Base-by-base conservation (phyloP, 2,888 invertebrate species). In the Norana najaformis region DNA sequence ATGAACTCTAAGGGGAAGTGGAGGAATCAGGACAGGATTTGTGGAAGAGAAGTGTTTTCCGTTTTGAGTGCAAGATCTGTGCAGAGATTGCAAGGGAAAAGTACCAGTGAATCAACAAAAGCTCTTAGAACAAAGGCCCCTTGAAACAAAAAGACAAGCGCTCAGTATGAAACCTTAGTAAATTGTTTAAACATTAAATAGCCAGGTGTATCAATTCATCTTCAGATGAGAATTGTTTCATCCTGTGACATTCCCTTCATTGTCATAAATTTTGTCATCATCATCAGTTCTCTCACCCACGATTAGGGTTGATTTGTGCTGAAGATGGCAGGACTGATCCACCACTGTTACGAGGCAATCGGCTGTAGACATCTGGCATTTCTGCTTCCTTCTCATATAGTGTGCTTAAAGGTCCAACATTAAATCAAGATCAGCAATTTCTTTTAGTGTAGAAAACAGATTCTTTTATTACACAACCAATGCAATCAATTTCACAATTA, bases 341-440 rank as follows among this genome's bases (percentile, higher is more conserved):
- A 36, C 85, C 36, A 85, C 85, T 36, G 85, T 23, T 37, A 85
- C 85, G 85, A 85, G 85, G 34, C 85, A 85, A 85, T 36, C 37
- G 85, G 13, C 20, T 37, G 85, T 85, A 85, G 36, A 36, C 34
- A 14, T 85, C 85, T 35, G 85, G 85, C 85, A 85, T 11, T 20
- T 35, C 6, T 5, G 36, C 85, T 85, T 85, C 85, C 85, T 36
- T 85, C 85, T 85, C 85, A 37, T 85, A 85, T n/a, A 37, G 36
- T 14, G 85, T 85, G 37, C 85, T 85, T 23, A 4, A 85, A 18
- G 35, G 20, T 35, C 20, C 35, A 83, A 36, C 35, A 36, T 23
- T 35, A 23, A 85, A 85, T 36, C 85, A 85, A 85, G 34, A 20
- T 34, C 37, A 35, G 35, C n/a, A 11, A 69, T n/a, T 69, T 69